Base-by-base conservation (phyloP, 2,113 vertebrate genomes). In the Stigmatopora nigra region DNA sequence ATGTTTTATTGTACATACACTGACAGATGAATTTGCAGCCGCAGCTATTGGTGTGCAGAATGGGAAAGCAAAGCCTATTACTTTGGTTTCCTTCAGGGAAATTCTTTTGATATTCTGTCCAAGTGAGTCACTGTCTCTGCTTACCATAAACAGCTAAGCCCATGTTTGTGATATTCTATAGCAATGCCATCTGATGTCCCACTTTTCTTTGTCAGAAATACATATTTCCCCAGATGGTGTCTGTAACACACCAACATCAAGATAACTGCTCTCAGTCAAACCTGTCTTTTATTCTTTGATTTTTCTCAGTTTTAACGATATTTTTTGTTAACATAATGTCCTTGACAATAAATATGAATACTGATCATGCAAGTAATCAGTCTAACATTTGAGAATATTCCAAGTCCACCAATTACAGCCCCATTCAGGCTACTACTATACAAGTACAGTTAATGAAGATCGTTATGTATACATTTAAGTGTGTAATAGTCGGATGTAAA, bases 1-100 rank as follows among this genome's bases (percentile, higher is more conserved):
- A 38, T n/a, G 57, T 78, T 80, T 70, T 77, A 76, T 44, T 59
- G 60, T 60, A 51, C 82, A 85, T 80, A 47, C 69, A 86, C 77
- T 69, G 77, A 83, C 59, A 58, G 60, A 57, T 62, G 60, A 63
- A 51, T 35, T 56, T 71, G 60, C 44, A 70, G 78, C 60, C 48
- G 36, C 63, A 70, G 60, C 69, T 65, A 79, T 80, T 79, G 77
- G 84, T 76, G 48, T 56, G 61, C 56, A 73, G 63, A 72, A 65
- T 67, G 67, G 68, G 73, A 61, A 64, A 61, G 57, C 25, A 45
- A 73, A 70, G 22, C 19, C 65, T 55, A 66, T 78, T 75, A 65
- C 35, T 61, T 69, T 65, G 55, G 63, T 55, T 70, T 62, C 20
- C 67, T 73, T 48, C 41, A 56, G 62, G 61, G 64, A 72, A 51